Evolutionary conservation across 1,140 invertebrate species (phyloP).

Genomic region (Ceratoteleas bidentatus): DNA sequence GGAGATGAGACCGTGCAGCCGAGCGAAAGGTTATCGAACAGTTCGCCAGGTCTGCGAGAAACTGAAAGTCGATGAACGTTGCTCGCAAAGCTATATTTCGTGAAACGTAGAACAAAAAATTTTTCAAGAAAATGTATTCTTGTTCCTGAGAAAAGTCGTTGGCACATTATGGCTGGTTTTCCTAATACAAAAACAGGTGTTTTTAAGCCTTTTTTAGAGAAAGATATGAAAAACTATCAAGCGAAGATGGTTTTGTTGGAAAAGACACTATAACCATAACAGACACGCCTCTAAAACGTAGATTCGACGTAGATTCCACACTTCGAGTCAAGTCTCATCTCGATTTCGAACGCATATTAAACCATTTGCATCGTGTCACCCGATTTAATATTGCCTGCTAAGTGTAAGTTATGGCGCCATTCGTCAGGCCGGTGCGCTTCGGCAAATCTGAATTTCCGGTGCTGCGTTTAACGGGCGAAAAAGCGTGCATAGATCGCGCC

Average conservation of each 20-base stretch:
- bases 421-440: constrained; percentile 28
- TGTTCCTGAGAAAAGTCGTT: too few species aligned
- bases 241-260: too few species aligned
- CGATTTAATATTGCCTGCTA: constrained; percentile 32
- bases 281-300: too few species aligned
- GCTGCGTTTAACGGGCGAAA: constrained; percentile 51
- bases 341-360: constrained; percentile 15
- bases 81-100: not conserved
- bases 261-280: too few species aligned
- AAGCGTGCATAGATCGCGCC: constrained; percentile 58
- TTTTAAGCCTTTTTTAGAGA: too few species aligned
- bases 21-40: constrained; percentile 31
- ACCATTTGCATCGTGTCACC: constrained; percentile 39
- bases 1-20: constrained; percentile 7
- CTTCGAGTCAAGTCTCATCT: too few species aligned
- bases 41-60: constrained; percentile 6
- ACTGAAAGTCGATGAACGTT: constrained; percentile 11
- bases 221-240: too few species aligned
- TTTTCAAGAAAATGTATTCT: too few species aligned
- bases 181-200: too few species aligned
- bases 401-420: constrained; percentile 40
- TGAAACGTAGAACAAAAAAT: not conserved
- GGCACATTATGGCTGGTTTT: too few species aligned
- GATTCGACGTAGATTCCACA: too few species aligned
- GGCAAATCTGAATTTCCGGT: constrained; percentile 61